phyloP scores from a whole-genome alignment of 2,797 vertebrate genomes.

The Prunella strophiata region DNA sequence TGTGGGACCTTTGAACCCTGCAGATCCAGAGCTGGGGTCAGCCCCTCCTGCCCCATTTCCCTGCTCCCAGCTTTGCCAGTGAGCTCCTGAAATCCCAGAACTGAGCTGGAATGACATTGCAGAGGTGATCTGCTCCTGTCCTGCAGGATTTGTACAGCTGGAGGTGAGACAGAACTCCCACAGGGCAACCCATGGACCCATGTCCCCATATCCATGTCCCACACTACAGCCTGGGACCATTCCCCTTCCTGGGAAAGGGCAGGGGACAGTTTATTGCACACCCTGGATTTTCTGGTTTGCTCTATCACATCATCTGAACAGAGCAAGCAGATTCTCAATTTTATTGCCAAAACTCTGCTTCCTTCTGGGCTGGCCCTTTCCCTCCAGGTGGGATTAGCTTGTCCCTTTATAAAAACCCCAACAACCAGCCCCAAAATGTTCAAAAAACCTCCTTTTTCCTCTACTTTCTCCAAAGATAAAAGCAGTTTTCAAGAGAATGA shows the following conservation, averaged over 20 bases:
- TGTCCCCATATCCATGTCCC: background rate
- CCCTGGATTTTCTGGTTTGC: background rate
- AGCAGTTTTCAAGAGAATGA: background rate
- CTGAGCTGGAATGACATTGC: accelerated
- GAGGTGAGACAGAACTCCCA: background rate
- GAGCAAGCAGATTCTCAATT: background rate
- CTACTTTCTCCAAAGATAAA: background rate
- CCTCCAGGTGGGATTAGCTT: background rate
- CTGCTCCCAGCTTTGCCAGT: accelerated
- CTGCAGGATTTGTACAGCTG: background rate
- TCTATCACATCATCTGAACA: too few relatives aligned
- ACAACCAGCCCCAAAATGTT: background rate
- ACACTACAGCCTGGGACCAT: background rate
- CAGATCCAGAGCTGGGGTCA: accelerated
- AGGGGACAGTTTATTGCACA: accelerated
- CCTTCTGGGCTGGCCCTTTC: background rate
- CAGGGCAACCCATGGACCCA: accelerated
- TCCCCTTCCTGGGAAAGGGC: background rate
- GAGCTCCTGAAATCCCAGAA: background rate
- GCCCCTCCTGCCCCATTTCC: background rate
- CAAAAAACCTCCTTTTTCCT: background rate
- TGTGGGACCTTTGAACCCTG: background rate
- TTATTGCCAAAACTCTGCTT: background rate
- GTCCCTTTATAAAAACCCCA: background rate
- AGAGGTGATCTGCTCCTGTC: accelerated